phyloP scores from a whole-genome alignment of 2,888 invertebrate genomes.

The Dryobota labecula region DNA sequence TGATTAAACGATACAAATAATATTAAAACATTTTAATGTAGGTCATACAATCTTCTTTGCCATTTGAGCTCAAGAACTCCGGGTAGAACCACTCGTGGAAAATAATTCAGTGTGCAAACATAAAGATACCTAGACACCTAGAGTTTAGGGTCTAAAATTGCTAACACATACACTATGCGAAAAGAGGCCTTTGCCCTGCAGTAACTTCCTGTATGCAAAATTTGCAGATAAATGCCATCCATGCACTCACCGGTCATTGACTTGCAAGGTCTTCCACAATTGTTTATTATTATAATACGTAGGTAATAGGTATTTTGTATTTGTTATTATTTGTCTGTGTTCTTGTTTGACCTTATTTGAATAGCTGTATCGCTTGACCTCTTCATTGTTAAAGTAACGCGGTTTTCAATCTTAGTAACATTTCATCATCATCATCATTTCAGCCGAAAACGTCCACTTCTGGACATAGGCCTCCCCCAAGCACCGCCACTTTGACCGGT shows the following conservation, averaged over 20 bases:
- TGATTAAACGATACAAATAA: too few relatives aligned
- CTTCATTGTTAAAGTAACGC: too few relatives aligned
- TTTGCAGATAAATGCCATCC: not conserved
- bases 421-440: too few relatives aligned
- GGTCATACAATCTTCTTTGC: not conserved
- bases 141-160: not conserved
- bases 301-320: not conserved
- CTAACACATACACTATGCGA: too few relatives aligned
- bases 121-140: not conserved
- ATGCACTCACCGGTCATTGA: not conserved
- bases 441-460: too few relatives aligned
- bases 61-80: not conserved
- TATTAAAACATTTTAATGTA: too few relatives aligned
- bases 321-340: not conserved
- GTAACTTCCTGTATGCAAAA: not conserved
- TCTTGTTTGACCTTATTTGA: constrained; percentile 12
- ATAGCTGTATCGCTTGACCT: constrained; percentile 14
- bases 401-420: too few relatives aligned
- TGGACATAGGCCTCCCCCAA: too few relatives aligned
- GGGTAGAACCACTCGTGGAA: not conserved
- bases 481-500: too few relatives aligned
- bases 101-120: not conserved
- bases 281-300: not conserved
- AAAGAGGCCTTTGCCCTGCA: not conserved
- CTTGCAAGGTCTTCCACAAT: not conserved